phyloP scores from a whole-genome alignment of 2,888 invertebrate species.

The Thumatha senex region DNA sequence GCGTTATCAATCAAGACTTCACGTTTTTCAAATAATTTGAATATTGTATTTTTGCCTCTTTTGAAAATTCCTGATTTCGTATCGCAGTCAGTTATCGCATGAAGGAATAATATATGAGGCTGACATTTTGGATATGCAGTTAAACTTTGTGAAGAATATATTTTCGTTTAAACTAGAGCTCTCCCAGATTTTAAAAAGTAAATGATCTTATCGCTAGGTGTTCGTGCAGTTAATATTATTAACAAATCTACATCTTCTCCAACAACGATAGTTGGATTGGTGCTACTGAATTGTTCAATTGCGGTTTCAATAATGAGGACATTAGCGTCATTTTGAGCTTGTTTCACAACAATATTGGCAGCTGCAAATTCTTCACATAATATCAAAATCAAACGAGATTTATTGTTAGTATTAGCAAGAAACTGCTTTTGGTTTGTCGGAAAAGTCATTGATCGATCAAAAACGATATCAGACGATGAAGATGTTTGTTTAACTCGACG shows the following conservation, averaged over 20 bases:
- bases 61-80: too few species aligned
- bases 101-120: constrained; percentile 1
- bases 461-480: constrained; percentile 2
- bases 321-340: constrained; percentile 1
- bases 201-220: constrained; percentile 22
- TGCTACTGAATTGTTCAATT: constrained; percentile 16
- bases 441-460: constrained; percentile 6
- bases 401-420: constrained; percentile 10
- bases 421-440: constrained; percentile 11
- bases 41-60: not conserved
- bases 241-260: constrained; percentile 17
- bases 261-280: constrained; percentile 19
- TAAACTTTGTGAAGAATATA: constrained; percentile 28
- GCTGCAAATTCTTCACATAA: constrained; percentile 12
- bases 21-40: constrained; percentile 9
- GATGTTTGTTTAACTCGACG: constrained; percentile 11
- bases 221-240: constrained; percentile 25
- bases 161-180: constrained; percentile 20
- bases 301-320: constrained; percentile 12
- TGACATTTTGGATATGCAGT: constrained; percentile 9
- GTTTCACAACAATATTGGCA: constrained; percentile 5
- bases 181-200: constrained; percentile 27
- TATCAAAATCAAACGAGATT: constrained; percentile 17
- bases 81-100: not conserved
- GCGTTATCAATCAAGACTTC: not conserved